Base-by-base conservation (phyloP, 2,797 vertebrate genomes). In the Streptopelia turtur region DNA sequence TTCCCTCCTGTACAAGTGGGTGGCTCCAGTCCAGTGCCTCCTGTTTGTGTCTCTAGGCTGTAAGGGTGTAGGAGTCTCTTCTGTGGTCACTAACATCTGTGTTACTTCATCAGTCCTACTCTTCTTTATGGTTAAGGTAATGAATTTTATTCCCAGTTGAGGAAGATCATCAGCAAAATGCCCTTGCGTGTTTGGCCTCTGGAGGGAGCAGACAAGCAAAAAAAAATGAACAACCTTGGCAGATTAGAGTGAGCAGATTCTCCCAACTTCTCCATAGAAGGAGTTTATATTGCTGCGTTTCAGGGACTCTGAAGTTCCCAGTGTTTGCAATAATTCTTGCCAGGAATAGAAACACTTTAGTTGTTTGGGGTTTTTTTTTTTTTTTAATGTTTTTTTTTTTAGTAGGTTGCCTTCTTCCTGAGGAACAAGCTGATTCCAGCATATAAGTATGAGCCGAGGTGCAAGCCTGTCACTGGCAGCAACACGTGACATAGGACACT, bases 141-240 rank as follows among this genome's bases (percentile, higher is more conserved):
- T 60, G 6, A 25, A 45, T 59, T 74, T 63, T 76, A 23, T 59
- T 92, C 55, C n/a, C 14, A 4, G 0, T 3, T 63, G 59, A 65
- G 59, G 27, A 75, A 45, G 33, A 65, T 35, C 61, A 59, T 33
- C 61, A 59, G 43, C 65, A 75, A 71, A 81, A 64, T 39, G 63
- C 47, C 41, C 61, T 82, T 72, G 47, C 14, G 0, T 63, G 45
- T 28, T 55, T 89, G 66, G 70, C 78, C 81, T 90, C 74, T 79
- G 83, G 89, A 63, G 81, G 83, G 74, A 93, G 91, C 81, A 90
- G 70, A 28, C 27, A 65, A 89, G n/a, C 59, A 25, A 37, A 78
- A 77, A 70, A 0, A 55, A 28, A 78, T 10, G 11, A 35, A 20
- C 5, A 11, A 47, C 10, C 24, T 33, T 37, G 39, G 16, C 68